A percentile compares a stretch with the other conserved stretches of the same genome.
Evolutionary conservation across 2,888 invertebrate species (phyloP).

Genomic region (Seira musarum): DNA sequence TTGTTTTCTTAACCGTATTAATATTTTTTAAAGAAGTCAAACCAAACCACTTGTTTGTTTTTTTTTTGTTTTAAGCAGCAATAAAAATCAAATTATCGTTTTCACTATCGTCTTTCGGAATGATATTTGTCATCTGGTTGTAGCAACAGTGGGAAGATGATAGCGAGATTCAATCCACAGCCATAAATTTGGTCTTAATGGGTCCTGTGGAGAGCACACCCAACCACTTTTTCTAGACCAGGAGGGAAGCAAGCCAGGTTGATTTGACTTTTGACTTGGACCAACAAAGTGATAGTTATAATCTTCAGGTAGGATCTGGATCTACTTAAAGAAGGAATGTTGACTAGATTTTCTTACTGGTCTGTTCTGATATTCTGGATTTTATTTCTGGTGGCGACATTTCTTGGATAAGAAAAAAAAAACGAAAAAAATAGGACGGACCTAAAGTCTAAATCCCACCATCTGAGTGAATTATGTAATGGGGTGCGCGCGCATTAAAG

Average conservation of each 20-base stretch:
- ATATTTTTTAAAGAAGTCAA: no score
- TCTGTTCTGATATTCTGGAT: conserved; percentile 51
- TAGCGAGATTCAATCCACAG: no score
- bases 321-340: conserved; percentile 21
- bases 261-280: no score
- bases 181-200: no score
- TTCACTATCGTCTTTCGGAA: background rate
- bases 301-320: background rate
- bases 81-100: background rate
- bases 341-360: no score
- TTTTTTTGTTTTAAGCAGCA: background rate
- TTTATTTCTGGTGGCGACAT: conserved; percentile 46
- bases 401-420: no score
- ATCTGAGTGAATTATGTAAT: conserved; percentile 53
- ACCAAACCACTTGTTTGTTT: no score
- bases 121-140: background rate
- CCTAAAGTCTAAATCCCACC: no score
- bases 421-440: conserved; percentile 16
- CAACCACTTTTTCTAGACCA: background rate
- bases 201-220: no score
- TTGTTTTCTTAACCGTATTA: no score
- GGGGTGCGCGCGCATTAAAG: conserved; percentile 24
- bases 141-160: no score
- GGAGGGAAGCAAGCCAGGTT: no score
- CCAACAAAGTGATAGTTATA: background rate